These are phyloP conservation scores for Brachycybe producta DNA, from an alignment of 2,888 invertebrate genomes.

Conservation along the genomic window DNA sequence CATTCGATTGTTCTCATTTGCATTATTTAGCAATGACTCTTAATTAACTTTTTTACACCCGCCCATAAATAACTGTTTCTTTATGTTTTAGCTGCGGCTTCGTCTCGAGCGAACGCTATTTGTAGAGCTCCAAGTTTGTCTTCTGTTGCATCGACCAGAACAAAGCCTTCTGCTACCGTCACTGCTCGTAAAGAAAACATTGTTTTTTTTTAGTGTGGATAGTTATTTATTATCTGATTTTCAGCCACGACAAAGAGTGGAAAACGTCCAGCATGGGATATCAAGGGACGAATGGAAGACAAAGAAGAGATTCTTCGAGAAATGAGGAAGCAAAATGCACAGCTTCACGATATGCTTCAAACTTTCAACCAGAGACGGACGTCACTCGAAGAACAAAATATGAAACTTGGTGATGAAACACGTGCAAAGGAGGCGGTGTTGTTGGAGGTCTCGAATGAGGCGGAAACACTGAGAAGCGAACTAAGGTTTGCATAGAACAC, in stretches of 20 bases:
- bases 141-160: too few species aligned
- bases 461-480: not conserved
- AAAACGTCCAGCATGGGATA: constrained; percentile 17
- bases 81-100: too few species aligned
- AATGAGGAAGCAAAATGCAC: not conserved
- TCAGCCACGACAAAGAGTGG: constrained; percentile 15
- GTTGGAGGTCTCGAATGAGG: not conserved
- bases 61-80: too few species aligned
- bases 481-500: not conserved
- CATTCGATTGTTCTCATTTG: too few species aligned
- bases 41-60: too few species aligned
- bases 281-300: constrained; percentile 14
- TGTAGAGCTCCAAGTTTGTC: too few species aligned
- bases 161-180: too few species aligned
- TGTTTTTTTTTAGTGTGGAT: too few species aligned
- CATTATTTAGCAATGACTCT: too few species aligned
- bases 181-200: too few species aligned
- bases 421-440: not conserved
- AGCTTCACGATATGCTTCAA: not conserved
- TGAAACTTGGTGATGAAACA: not conserved
- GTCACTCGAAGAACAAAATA: not conserved
- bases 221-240: too few species aligned
- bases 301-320: constrained; percentile 35
- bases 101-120: too few species aligned
- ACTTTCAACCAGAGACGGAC: not conserved